Evolutionary conservation across 2,797 vertebrate genomes (phyloP).

Genomic region (Hydrocynus forskahlii): DNA sequence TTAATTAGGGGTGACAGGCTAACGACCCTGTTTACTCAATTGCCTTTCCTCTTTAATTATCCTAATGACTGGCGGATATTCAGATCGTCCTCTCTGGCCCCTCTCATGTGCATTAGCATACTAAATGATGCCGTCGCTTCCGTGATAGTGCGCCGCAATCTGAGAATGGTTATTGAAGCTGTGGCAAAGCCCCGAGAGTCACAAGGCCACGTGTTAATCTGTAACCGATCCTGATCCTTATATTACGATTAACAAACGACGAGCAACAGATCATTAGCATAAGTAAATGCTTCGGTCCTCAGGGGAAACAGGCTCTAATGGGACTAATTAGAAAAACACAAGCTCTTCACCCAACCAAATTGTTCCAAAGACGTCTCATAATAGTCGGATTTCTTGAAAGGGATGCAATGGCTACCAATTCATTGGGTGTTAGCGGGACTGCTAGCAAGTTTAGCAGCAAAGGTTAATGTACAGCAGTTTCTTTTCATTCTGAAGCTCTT

Average conservation of each 20-base stretch:
- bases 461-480: slow-evolving; percentile 14
- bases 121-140: slow-evolving; percentile 55
- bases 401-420: neutral
- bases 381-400: slow-evolving; percentile 7
- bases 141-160: neutral
- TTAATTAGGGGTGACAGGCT: slow-evolving; percentile 98
- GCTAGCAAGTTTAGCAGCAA: neutral
- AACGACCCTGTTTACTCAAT: slow-evolving; percentile 96
- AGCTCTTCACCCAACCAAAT: slow-evolving; percentile 31
- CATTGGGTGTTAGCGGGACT: neutral
- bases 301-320: slow-evolving; percentile 32
- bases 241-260: slow-evolving; percentile 47
- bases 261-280: slow-evolving; percentile 52
- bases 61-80: slow-evolving; percentile 79
- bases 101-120: slow-evolving; percentile 62
- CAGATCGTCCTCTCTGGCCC: slow-evolving; percentile 75
- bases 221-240: slow-evolving; percentile 41
- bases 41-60: slow-evolving; percentile 98
- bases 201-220: slow-evolving; percentile 22
- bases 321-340: slow-evolving; percentile 56
- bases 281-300: slow-evolving; percentile 37
- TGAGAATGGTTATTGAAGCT: slow-evolving; percentile 15
- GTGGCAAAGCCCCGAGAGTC: slow-evolving; percentile 5
- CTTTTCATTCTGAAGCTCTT: slow-evolving; percentile 23
- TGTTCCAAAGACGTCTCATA: slow-evolving; percentile 12